Evolutionary conservation across 2,797 vertebrate genomes (phyloP), one percentile per base, ranked within the genome.

Genomic region (Setipinna tenuifilis): DNA sequence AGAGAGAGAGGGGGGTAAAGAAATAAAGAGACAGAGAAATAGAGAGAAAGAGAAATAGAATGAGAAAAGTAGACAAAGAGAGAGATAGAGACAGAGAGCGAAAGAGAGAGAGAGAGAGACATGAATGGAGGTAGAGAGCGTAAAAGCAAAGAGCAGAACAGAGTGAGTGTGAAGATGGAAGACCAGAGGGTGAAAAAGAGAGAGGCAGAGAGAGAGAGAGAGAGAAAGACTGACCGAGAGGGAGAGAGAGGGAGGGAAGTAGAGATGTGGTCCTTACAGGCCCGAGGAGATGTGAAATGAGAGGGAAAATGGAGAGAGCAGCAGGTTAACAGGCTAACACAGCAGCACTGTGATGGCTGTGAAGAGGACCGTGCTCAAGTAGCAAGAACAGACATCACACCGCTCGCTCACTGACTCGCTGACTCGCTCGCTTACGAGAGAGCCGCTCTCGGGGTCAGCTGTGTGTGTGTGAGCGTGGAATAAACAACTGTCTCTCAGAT

Each of bases 261-360:
- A 54, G 50, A 54, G 50, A 54, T 54, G 50, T 54, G 17, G 31
- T 44, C 68, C 28, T 17, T 17, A 92, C 92, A 90, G 91, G 91
- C 90, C 91, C 90, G 90, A 88, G 90, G 86, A 89, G 83, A 91
- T 84, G 85, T 89, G 92, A 87, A 89, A 91, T 87, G 89, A 87
- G 87, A 89, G 88, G 71, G 86, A 88, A 90, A 91, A 89, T 86
- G 89, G 85, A 41, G 68, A 3, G 82, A 85, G 88, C 86, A 82
- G 83, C 28, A 83, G 90, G 92, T 93, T 92, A 93, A 92, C 91
- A 90, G 87, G 46, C 84, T 86, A 87, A 89, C 58, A 87, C 25
- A 1, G n/a, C 81, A 46, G 62, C 89, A 82, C 88, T 61, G 31
- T 21, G 35, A 78, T 44, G 71, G 35, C 14, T 41, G 17, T 19